These are phyloP conservation scores for Orestias chungarensis DNA, from an alignment of 2,797 vertebrate genomes.

Conservation along the genomic window DNA sequence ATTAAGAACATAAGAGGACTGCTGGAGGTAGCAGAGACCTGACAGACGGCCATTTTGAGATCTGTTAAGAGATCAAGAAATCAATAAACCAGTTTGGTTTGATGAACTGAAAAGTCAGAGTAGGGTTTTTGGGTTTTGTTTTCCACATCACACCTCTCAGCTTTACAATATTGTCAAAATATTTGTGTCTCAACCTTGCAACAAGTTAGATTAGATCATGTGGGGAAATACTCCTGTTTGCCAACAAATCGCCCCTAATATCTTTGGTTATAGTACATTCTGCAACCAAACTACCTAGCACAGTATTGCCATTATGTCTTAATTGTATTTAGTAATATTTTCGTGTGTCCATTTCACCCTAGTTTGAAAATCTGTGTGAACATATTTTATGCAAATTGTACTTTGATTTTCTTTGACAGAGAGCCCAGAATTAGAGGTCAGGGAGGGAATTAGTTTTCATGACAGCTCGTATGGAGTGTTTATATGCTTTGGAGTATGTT, in stretches of 20 bases:
- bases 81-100: no score
- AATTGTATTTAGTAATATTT: slow-evolving; percentile 37
- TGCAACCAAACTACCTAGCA: no score
- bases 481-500: slow-evolving; percentile 11
- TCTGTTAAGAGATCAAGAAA: no score
- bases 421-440: slow-evolving; percentile 49
- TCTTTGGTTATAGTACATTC: slow-evolving; percentile 4
- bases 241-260: neutral
- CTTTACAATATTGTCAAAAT: neutral
- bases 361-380: slow-evolving; percentile 70
- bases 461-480: slow-evolving; percentile 23
- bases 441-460: slow-evolving; percentile 46
- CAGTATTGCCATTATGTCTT: neutral
- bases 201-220: neutral
- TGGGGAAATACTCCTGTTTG: neutral
- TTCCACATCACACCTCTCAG: no score
- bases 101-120: no score
- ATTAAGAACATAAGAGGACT: no score
- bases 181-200: neutral
- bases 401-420: slow-evolving; percentile 37
- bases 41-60: no score
- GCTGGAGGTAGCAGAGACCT: no score
- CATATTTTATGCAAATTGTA: slow-evolving; percentile 39
- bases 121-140: no score
- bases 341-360: slow-evolving; percentile 56